Conservation (phyloP, 2,113 vertebrate species). For the Gnathonemus longibarbis region DNA sequence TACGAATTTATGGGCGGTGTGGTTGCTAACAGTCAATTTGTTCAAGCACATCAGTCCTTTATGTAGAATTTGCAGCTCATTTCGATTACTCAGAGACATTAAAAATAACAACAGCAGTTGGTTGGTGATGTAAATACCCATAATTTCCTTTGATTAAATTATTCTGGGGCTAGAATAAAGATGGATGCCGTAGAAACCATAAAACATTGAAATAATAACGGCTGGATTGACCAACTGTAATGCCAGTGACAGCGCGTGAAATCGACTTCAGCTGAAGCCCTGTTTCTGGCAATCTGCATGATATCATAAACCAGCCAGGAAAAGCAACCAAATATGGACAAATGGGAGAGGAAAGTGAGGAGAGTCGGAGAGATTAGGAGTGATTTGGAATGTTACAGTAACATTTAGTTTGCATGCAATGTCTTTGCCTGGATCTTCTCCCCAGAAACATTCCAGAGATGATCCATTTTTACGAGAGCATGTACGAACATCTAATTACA, state of each 20-base stretch:
- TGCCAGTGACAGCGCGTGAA: background rate
- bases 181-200: background rate
- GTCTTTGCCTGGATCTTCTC: background rate
- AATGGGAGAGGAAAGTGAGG: background rate
- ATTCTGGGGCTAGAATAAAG: background rate
- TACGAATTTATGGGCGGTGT: background rate
- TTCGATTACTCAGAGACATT: background rate
- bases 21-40: background rate
- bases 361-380: background rate
- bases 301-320: background rate
- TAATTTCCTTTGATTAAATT: background rate
- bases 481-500: constrained; percentile 20
- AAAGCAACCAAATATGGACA: background rate
- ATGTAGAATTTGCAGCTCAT: background rate
- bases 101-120: background rate
- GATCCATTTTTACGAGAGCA: constrained; percentile 10
- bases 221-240: background rate
- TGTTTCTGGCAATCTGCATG: background rate
- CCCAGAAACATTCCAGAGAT: background rate
- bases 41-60: background rate
- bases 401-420: background rate
- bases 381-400: background rate
- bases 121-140: background rate
- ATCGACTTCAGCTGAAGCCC: background rate
- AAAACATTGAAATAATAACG: background rate